Evolutionary conservation across 2,888 invertebrate species (phyloP), one percentile per base, ranked within the genome.

Genomic region (Patella depressa): DNA sequence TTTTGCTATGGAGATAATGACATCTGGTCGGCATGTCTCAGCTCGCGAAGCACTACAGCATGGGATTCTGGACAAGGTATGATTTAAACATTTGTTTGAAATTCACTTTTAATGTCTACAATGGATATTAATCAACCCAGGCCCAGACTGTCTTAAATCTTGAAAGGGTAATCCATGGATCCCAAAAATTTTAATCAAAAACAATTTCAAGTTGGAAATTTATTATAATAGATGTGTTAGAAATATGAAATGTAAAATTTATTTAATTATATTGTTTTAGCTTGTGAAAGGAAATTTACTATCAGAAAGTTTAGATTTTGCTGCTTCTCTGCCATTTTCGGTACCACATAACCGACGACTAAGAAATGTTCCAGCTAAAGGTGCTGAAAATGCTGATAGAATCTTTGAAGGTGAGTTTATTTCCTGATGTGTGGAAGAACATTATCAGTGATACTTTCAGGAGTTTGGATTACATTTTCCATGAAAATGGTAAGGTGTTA

Each of bases 41-140:
- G 96, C 98, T 5, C 95, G 96, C 89, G 96, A 95, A 92, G 99
- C 99, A 0, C 97, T 97, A 91, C 96, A 96, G 92, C 92, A 97
- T 86, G 98, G 98, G 72, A 94, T 99, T 81, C 95, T 99, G 11
- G 98, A 99, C 93, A 93, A 96, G 87, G 90, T 90, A 81, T 53
- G 73, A 45, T 45, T 45, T 45, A 45, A 45, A 45, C 7, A 45
- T 9, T 34, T 34, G 34, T 34, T 34, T 5, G 4, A 34, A 34
- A 34, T 34, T 34, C 34, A 34, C 34, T 4, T 4, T 34, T 34
- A 4, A 0, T 34, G 34, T 34, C 34, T 34, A 34, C 34, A 34
- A 34, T 34, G 34, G 7, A 34, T 54, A 53, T n/a, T 3, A 15
- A 14, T 34, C 0, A 34, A 4, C 34, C 34, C 4, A 7, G 34